A percentile compares a stretch with the other conserved stretches of the same genome.
Conservation (phyloP, 1,140 invertebrate species). For the Eubasilissa regina region DNA sequence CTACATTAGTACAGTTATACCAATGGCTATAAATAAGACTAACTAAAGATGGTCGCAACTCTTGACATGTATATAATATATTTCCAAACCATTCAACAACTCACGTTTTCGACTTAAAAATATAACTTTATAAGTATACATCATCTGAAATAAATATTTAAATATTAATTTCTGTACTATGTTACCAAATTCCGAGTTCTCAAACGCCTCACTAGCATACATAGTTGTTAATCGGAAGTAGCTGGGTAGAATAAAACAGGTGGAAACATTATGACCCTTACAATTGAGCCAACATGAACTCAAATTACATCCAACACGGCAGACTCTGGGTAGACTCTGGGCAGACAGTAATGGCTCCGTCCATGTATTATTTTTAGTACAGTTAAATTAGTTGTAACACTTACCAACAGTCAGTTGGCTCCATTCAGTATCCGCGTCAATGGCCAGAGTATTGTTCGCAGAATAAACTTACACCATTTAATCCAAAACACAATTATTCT, state of each 20-base stretch:
- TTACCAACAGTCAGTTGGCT: constrained; percentile 30
- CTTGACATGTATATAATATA: too few species aligned
- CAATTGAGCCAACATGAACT: constrained; percentile 7
- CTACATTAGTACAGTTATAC: too few species aligned
- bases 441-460: background rate
- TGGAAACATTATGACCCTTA: background rate
- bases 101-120: too few species aligned
- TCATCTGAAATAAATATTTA: too few species aligned
- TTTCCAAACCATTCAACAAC: too few species aligned
- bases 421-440: constrained; percentile 29
- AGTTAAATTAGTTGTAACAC: constrained; percentile 26
- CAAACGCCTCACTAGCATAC: background rate
- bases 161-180: background rate
- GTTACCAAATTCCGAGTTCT: background rate
- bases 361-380: constrained; percentile 20
- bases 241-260: background rate
- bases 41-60: too few species aligned
- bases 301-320: background rate
- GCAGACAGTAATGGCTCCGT: background rate
- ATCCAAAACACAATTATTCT: too few species aligned
- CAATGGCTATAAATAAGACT: too few species aligned
- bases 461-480: too few species aligned
- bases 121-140: too few species aligned
- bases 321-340: background rate
- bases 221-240: too few species aligned